Evolutionary conservation across 1,140 invertebrate species (phyloP), one percentile per base, ranked within the genome.

Genomic region (Parapsyche elsis): DNA sequence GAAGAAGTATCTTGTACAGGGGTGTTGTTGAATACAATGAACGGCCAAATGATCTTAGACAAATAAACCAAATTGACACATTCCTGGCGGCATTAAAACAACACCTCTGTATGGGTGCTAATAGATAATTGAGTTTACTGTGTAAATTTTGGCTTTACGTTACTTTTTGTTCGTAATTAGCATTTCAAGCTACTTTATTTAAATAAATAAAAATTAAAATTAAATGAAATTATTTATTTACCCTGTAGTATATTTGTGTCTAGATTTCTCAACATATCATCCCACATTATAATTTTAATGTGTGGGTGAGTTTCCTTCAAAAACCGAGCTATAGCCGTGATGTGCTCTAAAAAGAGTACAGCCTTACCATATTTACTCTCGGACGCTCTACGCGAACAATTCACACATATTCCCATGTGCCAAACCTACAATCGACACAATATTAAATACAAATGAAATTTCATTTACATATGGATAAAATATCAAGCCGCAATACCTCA

Each of bases 261-360:
- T 82, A 97, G 92, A 59, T 94, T 91, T 46, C 96, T 88, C 53
- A 99, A 85, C 96, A 99, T 98, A 86, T 99, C 98, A 86, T 99
- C 97, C 98, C 98, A 99, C 86, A 99, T 95, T 9, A 99, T 93
- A 14, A 95, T 90, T 53, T 91, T 92, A 19, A 97, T 86, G 24
- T 91, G 88, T 0, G 93, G 92, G 86, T 92, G 92, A 9, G 90
- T 91, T 24, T 91, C 88, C 79, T 92, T 92, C 4, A 96, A 90
- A 81, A 92, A 92, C 73, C 91, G 88, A 0, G 91, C 91, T n/a
- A 95, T 87, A 10, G 91, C 90, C 45, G 90, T 87, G 7, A 97
- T 91, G 84, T 97, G 95, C 45, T 92, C 91, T 0, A 97, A 85
- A 83, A 94, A 96, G 0, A 97, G 84, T 74, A 84, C 84, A 0